phyloP scores from a whole-genome alignment of 2,797 vertebrate species.

The Acanthurus tractus region DNA sequence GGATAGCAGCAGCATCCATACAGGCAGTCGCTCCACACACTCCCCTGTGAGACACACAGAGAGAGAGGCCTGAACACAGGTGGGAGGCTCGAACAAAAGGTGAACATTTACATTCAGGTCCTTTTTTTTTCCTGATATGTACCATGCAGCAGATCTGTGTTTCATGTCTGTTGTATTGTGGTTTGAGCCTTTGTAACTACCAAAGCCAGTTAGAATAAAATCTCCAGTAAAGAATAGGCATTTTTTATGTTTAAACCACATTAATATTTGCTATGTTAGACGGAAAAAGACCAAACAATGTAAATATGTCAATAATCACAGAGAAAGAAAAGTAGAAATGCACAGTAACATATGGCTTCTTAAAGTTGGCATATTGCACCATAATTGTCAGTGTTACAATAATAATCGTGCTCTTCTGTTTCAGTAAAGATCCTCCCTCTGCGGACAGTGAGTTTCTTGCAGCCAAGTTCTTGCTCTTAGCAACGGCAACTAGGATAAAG shows the following conservation, averaged over 20 bases:
- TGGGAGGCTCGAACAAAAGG: constrained; percentile 64
- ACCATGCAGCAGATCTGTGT: constrained; percentile 1
- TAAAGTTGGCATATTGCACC: not conserved
- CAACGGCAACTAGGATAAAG: constrained; percentile 29
- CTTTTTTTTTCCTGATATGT: constrained; percentile 14
- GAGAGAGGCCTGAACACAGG: constrained; percentile 47
- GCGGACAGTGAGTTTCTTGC: constrained; percentile 19
- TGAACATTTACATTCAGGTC: constrained; percentile 64
- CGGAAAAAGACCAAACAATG: not conserved
- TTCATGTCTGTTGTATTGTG: not conserved
- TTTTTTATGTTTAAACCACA: not conserved
- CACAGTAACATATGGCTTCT: not conserved
- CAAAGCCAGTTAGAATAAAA: not conserved
- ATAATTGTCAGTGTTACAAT: not conserved
- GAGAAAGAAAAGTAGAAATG: not conserved
- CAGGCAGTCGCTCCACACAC: constrained; percentile 83
- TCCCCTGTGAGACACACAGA: constrained; percentile 69
- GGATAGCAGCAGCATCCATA: constrained; percentile 84
- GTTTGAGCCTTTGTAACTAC: not conserved
- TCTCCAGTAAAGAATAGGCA: not conserved
- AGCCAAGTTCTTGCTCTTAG: constrained; percentile 49
- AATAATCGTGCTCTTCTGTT: constrained; percentile 5
- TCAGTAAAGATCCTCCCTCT: constrained; percentile 23
- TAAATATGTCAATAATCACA: not conserved
- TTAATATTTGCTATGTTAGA: not conserved